Base-by-base conservation (phyloP, 2,797 vertebrate species). In the Tympanoctomys barrerae region DNA sequence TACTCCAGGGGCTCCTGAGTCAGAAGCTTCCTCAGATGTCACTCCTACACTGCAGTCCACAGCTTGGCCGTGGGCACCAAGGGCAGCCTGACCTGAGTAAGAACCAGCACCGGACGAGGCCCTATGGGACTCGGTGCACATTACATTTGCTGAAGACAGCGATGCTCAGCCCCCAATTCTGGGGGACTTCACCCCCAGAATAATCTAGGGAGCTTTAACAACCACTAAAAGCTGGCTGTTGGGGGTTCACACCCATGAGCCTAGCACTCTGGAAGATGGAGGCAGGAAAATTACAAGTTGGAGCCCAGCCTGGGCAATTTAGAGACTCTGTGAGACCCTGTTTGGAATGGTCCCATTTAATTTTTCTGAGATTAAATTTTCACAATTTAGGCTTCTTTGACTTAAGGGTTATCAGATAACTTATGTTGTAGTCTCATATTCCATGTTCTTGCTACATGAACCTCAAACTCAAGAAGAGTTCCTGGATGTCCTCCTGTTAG, bases 301-400 rank as follows among this genome's bases (percentile, higher is more conserved):
- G 31, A 68, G 33, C 66, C 66, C 66, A 28, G 12, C 70, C 70
- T 39, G 36, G 36, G 36, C 19, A 39, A 71, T 21, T 71, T 39
- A 71, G 70, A 39, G 36, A 71, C 19, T 39, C 70, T 5, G 70
- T 39, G 70, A 71, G 36, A 71, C 21, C 70, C 36, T 71, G 70
- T 39, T 33, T 54, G 4, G 59, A 31, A 52, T 19, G 26, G 59
- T 39, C 84, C 12, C 24, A 73, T 22, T 22, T 88, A 75, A 39
- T 57, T 93, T 89, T 92, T 49, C 64, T 49, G n/a, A 86, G 42
- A 52, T 68, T 86, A 80, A 82, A 57, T 79, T 49, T 75, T 89
- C 39, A 57, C 26, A 33, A 1, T 61, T 49, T 42, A 90, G 31
- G 21, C 52, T 90, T 64, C 57, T 68, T 86, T 75, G 87, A 36